Conservation (phyloP, 2,113 vertebrate genomes). For the Oophaga pumilio region DNA sequence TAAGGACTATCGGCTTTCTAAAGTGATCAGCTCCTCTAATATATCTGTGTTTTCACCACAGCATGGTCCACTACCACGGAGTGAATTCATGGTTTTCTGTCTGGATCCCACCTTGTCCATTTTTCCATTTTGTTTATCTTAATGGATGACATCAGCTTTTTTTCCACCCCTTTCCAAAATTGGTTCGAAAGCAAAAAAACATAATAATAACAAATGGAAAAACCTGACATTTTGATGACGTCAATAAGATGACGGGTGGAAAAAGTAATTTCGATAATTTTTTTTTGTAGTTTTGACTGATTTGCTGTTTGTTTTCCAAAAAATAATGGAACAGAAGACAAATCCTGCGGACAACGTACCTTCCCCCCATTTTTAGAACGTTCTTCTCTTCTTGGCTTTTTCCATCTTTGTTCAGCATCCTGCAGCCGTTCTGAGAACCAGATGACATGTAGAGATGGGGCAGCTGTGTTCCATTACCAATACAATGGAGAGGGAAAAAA, state of each 20-base stretch:
- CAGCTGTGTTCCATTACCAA: constrained; percentile 64
- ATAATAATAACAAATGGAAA: neutral
- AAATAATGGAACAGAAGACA: neutral
- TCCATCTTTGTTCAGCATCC: constrained; percentile 13
- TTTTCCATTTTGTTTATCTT: neutral
- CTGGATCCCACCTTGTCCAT: neutral
- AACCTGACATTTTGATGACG: neutral
- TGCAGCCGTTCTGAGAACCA: constrained; percentile 45
- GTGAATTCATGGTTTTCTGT: neutral
- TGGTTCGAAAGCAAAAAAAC: neutral
- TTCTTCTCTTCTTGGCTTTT: constrained; percentile 3
- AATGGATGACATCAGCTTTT: neutral
- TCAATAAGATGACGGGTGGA: neutral
- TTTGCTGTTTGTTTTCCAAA: neutral
- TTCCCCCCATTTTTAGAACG: neutral
- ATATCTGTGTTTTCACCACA: neutral
- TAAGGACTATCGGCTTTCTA: neutral
- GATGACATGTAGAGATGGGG: constrained; percentile 63
- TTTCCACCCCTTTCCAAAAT: no score
- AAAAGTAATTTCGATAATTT: neutral
- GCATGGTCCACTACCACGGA: no score
- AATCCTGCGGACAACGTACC: neutral
- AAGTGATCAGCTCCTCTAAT: neutral
- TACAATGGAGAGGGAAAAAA: constrained; percentile 59
- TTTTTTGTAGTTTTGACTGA: neutral